phyloP scores from a whole-genome alignment of 2,888 invertebrate genomes.

The Trisateles emortualis region DNA sequence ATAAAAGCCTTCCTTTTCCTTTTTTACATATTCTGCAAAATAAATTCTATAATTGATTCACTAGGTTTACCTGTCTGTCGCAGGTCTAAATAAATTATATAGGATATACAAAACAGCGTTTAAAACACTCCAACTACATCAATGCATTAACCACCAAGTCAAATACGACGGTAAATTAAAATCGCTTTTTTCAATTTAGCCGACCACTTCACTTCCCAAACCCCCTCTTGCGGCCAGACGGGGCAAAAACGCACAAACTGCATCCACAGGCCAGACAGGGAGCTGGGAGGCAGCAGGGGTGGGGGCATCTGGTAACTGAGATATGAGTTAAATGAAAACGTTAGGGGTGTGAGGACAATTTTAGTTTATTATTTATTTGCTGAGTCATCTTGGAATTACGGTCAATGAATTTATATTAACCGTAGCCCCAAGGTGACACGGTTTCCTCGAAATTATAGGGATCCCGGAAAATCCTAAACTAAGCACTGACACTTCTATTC shows the following conservation, averaged over 20 bases:
- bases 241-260: conserved; percentile 28
- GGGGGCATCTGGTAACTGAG: conserved; percentile 11
- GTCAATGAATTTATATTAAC: no score
- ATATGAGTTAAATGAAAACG: conserved; percentile 27
- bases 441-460: no score
- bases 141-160: conserved; percentile 18
- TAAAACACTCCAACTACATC: background rate
- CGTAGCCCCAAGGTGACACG: no score
- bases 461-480: no score
- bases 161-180: conserved; percentile 46
- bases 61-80: no score
- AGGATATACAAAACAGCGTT: no score
- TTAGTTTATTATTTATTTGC: conserved; percentile 7
- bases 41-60: no score
- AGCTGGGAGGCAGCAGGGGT: conserved; percentile 7
- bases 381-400: no score
- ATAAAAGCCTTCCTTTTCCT: no score
- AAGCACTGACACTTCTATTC: no score
- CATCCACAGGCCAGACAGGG: conserved; percentile 41
- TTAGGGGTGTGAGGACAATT: conserved; percentile 14
- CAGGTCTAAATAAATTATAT: no score
- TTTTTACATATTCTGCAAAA: no score
- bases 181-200: conserved; percentile 22
- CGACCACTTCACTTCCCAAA: conserved; percentile 23
- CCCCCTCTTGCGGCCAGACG: conserved; percentile 25